A percentile compares a stretch with the other conserved stretches of the same genome.
Evolutionary conservation across 2,113 vertebrate genomes (phyloP).

Genomic region (Spilogale gracilis): DNA sequence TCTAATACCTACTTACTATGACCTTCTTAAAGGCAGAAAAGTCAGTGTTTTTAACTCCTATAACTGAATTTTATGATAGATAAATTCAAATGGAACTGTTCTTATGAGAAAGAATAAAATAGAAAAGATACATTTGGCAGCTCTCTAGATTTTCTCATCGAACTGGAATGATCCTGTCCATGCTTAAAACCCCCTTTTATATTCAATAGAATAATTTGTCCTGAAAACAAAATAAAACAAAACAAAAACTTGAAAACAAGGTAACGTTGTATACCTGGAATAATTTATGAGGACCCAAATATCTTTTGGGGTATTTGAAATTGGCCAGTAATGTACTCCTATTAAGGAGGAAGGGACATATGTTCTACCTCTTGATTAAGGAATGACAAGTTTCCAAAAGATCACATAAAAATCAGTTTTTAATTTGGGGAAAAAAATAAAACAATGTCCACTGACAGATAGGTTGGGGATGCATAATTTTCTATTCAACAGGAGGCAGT

Average conservation of each 20-base stretch:
- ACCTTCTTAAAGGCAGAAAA: background rate
- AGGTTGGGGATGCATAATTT: background rate
- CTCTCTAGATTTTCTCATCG: background rate
- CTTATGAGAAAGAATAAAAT: background rate
- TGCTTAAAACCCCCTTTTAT: background rate
- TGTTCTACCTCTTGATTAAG: background rate
- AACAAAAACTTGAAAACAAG: background rate
- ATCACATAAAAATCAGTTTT: background rate
- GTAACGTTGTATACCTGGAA: background rate
- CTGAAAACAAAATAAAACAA: background rate
- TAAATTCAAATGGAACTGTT: slow-evolving; percentile 6
- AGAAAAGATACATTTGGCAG: background rate
- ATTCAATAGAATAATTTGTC: background rate
- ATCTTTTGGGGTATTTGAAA: background rate
- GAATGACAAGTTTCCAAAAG: background rate
- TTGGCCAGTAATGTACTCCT: background rate
- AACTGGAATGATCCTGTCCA: background rate
- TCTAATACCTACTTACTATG: background rate
- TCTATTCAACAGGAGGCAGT: background rate
- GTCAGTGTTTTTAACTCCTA: background rate
- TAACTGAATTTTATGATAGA: background rate
- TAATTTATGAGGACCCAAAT: background rate
- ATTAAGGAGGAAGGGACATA: background rate
- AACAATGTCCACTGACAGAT: too few species aligned
- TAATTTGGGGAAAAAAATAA: background rate